Evolutionary conservation across 2,113 vertebrate genomes (phyloP).

Genomic region (Stegostoma tigrinum): DNA sequence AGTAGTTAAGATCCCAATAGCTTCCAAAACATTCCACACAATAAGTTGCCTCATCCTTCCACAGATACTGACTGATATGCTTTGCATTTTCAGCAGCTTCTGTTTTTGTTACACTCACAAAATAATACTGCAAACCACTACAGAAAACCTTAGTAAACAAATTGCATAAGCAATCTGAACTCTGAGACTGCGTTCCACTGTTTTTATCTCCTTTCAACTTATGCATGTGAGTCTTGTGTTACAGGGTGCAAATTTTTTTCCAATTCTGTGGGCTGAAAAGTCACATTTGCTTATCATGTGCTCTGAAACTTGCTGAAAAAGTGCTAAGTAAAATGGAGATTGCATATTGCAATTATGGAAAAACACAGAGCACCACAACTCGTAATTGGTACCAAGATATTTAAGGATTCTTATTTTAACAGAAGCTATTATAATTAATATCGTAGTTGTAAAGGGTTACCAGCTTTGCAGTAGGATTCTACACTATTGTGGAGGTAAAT

Average conservation of each 20-base stretch:
- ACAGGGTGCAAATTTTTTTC: not conserved
- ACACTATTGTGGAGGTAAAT: not conserved
- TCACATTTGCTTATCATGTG: not conserved
- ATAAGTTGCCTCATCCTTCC: not conserved
- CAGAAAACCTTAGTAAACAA: conserved; percentile 4
- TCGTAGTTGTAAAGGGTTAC: not conserved
- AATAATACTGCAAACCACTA: not conserved
- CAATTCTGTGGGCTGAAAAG: not conserved
- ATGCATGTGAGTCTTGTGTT: not conserved
- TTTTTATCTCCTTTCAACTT: not conserved
- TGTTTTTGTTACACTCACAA: not conserved
- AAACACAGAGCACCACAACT: not conserved
- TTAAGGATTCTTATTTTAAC: not conserved
- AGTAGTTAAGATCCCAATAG: not conserved
- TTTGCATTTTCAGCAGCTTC: not conserved
- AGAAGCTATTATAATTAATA: conserved; percentile 14
- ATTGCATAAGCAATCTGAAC: not conserved
- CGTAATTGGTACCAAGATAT: not conserved
- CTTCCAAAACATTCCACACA: not conserved
- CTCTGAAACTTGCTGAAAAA: not conserved
- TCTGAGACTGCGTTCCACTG: no score
- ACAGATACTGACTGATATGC: not conserved
- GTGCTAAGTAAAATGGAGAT: not conserved
- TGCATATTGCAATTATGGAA: not conserved
- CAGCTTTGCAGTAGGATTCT: not conserved